phyloP scores from a whole-genome alignment of 2,797 vertebrate species.

The Amblyopsis hoosieri region DNA sequence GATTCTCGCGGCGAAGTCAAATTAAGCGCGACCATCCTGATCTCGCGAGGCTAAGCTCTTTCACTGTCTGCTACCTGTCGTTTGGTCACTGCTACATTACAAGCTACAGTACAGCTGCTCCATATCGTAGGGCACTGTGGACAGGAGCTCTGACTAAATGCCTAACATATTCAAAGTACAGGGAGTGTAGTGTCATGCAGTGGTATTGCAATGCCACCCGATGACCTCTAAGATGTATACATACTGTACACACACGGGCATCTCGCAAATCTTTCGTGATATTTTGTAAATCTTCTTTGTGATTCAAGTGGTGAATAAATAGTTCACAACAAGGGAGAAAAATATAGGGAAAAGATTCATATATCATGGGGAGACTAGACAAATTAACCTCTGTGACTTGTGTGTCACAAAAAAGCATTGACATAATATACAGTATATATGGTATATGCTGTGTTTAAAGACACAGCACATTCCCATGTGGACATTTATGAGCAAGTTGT shows the following conservation, averaged over 20 bases:
- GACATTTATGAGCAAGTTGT: too few relatives aligned
- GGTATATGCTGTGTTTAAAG: too few relatives aligned
- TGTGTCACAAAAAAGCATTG: too few relatives aligned
- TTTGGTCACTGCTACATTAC: too few relatives aligned
- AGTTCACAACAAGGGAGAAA: constrained; percentile 6
- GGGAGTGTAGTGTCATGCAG: constrained; percentile 22
- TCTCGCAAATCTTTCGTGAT: constrained; percentile 41
- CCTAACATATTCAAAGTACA: constrained; percentile 24
- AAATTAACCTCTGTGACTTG: constrained; percentile 32
- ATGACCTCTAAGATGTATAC: neutral
- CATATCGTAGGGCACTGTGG: constrained; percentile 33
- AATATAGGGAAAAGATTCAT: constrained; percentile 34
- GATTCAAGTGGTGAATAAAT: too few relatives aligned
- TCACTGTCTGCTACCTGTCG: too few relatives aligned
- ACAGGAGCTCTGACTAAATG: constrained; percentile 30
- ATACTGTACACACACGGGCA: constrained; percentile 35
- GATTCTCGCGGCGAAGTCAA: too few relatives aligned
- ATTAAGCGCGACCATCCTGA: too few relatives aligned
- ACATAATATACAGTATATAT: too few relatives aligned
- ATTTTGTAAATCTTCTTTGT: too few relatives aligned
- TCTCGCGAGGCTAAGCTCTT: too few relatives aligned
- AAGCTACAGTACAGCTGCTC: neutral
- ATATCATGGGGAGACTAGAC: constrained; percentile 27
- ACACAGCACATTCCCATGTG: neutral
- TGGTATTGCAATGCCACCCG: constrained; percentile 43